Evolutionary conservation across 2,888 invertebrate genomes (phyloP), one percentile per base, ranked within the genome.

Genomic region (Malthinus seriepunctatus): DNA sequence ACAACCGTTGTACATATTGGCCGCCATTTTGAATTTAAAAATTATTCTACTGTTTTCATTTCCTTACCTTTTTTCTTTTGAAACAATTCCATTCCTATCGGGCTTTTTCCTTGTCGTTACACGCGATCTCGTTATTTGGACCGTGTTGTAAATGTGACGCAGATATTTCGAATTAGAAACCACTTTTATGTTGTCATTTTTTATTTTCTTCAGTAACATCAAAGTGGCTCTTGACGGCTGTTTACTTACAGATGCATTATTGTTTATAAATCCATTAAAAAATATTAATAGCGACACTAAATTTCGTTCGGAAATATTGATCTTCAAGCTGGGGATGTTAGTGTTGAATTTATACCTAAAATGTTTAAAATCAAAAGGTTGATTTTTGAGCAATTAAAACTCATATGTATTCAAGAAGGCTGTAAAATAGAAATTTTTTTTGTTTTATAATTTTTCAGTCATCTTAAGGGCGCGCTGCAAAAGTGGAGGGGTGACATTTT

Each of bases 251-350:
- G 34, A 11, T 9, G 35, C 48, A 82, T 63, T 23, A 23, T 51
- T 32, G 39, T 48, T 15, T 8, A 33, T 38, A 63, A 60, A 70
- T 9, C 66, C 66, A 48, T 75, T 71, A 49, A 77, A 69, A 63
- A 90, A 91, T 66, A 88, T 86, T 58, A 88, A 78, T 2, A 91
- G 78, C 32, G 84, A 77, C 15, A 84, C 82, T 32, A 91, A 81
- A 73, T 88, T 86, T 48, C 86, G 83, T 72, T 92, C 91, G 0
- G 91, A 91, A 33, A 91, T 77, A 76, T 90, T 90, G 33, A 92
- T 75, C 69, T 90, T 91, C 38, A 92, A 71, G 62, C 86, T 86
- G 14, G 88, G 86, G 15, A 91, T 78, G 0, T 86, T 86, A 37
- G 90, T 82, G 72, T 89, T 91, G 47, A 91, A 81, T 79, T 92